Base-by-base conservation (phyloP, 2,888 invertebrate genomes). In the Sarcophaga subvicina region DNA sequence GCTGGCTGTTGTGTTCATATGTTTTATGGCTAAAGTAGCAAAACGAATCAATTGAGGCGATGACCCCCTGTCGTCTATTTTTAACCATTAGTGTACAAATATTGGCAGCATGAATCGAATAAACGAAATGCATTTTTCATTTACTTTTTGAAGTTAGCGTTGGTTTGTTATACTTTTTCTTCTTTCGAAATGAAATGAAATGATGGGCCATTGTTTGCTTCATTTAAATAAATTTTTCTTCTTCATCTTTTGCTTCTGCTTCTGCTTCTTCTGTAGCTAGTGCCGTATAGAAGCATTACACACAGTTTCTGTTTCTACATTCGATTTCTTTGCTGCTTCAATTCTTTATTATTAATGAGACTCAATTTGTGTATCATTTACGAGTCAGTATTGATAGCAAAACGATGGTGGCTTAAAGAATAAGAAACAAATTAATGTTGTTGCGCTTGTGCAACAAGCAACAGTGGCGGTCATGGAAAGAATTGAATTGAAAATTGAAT, bases 361-460 rank as follows among this genome's bases (percentile, higher is more conserved):
- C 90, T 91, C 91, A 91, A 91, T 91, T 91, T 90, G 91, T 91
- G 89, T 91, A 91, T 91, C 91, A 91, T 91, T 91, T 91, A 90
- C 91, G 90, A 91, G 91, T 91, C 91, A 91, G 83, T 73, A 78
- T 86, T 64, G 80, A 77, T 69, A 80, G 83, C 71, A 86, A 54
- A 83, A 80, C 45, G 80, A 62, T 69, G 75, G 63, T 75, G 75
- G 70, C 70, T 76, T 70, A 67, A 17, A 25, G 4, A 22, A 72
- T 37, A 11, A 17, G 12, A 12, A 17, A 76, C 45, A 64, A 73
- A 54, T 14, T 14, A 27, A 14, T 20, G 22, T 14, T 11, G 14
- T 14, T 54, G 54, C 14, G 54, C 54, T 14, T 71, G 27, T 71
- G 64, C 54, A 54, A 37, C 37, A 49, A 47, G 14, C 67, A 14